Evolutionary conservation across 2,888 invertebrate genomes (phyloP).

Genomic region (Linnaemya tessellans): DNA sequence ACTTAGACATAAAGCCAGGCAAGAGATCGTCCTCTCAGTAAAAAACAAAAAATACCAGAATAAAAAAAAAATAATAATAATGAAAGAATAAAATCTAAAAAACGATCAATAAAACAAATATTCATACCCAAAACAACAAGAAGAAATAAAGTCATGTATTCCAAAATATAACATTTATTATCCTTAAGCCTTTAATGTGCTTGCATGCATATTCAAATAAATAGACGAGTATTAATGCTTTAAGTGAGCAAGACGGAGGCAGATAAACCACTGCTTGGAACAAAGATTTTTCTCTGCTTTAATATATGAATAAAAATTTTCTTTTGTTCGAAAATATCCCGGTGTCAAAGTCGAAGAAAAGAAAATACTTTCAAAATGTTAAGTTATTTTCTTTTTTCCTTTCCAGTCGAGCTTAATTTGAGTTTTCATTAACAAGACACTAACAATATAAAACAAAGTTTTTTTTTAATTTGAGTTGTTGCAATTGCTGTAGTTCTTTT

Average conservation of each 20-base stretch:
- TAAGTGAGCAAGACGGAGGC: not conserved
- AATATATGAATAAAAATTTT: constrained; percentile 50
- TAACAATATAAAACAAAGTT: constrained; percentile 60
- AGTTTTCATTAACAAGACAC: constrained; percentile 71
- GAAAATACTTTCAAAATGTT: constrained; percentile 36
- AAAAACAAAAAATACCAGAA: not conserved
- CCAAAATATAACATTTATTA: constrained; percentile 71
- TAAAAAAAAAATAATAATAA: constrained; percentile 7
- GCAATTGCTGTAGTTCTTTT: constrained; percentile 38
- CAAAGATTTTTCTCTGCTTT: constrained; percentile 36
- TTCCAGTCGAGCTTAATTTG: constrained; percentile 60
- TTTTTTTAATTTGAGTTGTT: constrained; percentile 34
- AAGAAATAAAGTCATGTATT: constrained; percentile 57
- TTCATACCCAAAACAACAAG: constrained; percentile 41
- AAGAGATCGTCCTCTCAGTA: constrained; percentile 55
- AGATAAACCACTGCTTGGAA: constrained; percentile 47
- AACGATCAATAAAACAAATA: constrained; percentile 69
- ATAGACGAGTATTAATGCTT: constrained; percentile 7
- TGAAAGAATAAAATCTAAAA: constrained; percentile 42
- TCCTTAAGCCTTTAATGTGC: constrained; percentile 69
- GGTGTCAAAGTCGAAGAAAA: constrained; percentile 50
- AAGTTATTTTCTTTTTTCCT: constrained; percentile 22
- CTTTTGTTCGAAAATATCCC: constrained; percentile 50
- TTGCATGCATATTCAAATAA: constrained; percentile 7
- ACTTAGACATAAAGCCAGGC: constrained; percentile 43